These are phyloP conservation scores for Mustelus asterias DNA, from an alignment of 2,113 vertebrate genomes.

Conservation along the genomic window DNA sequence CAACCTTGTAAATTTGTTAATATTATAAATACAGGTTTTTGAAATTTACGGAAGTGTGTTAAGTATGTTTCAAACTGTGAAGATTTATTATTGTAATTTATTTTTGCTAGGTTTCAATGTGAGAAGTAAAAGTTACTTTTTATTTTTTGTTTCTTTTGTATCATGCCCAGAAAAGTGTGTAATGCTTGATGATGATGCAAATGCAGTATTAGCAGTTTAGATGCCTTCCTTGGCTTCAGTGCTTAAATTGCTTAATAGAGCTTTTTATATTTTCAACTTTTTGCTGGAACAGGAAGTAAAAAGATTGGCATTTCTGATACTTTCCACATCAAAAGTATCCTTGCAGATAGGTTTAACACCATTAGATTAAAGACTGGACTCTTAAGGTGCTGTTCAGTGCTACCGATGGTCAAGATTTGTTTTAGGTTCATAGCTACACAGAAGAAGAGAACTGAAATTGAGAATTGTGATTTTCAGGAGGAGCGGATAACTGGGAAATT, in stretches of 20 bases:
- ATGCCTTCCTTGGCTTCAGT: slow-evolving; percentile 14
- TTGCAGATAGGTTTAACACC: background rate
- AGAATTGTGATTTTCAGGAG: background rate
- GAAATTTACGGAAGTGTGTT: slow-evolving; percentile 11
- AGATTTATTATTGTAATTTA: slow-evolving; percentile 28
- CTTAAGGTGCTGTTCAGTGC: background rate
- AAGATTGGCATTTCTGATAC: background rate
- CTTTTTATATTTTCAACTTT: background rate
- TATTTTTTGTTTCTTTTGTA: slow-evolving; percentile 18
- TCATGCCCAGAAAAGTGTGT: slow-evolving; percentile 14
- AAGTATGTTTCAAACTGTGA: slow-evolving; percentile 25
- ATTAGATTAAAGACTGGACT: background rate
- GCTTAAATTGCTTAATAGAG: background rate
- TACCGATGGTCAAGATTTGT: background rate
- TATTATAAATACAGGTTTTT: slow-evolving; percentile 33
- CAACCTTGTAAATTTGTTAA: slow-evolving; percentile 32
- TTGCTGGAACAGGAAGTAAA: background rate
- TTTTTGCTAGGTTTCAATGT: slow-evolving; percentile 28
- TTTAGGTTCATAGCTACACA: background rate
- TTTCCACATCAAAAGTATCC: background rate
- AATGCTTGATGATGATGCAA: background rate
- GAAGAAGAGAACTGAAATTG: background rate
- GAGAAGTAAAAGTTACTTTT: slow-evolving; percentile 11
- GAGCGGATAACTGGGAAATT: background rate
- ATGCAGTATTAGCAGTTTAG: no score